Conservation (phyloP, 2,797 vertebrate species). For the Spatula versicolor region DNA sequence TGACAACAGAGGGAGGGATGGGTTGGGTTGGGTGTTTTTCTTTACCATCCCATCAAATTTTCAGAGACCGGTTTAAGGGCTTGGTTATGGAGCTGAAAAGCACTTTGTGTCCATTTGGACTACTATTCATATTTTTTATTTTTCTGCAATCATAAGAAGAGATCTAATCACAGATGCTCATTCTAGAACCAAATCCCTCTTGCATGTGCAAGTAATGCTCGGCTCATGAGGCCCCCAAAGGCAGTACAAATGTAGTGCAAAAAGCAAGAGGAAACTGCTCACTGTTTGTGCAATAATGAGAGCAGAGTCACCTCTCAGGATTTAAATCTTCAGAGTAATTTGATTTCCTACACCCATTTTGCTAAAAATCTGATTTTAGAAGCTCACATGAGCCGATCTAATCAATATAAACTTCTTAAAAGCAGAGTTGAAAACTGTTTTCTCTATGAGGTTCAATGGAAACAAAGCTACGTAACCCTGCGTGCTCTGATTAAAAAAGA, state of each 20-base stretch:
- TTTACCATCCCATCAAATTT: no score
- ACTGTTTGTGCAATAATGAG: rapidly evolving
- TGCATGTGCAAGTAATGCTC: background rate
- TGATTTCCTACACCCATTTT: background rate
- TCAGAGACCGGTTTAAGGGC: background rate
- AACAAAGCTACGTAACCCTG: background rate
- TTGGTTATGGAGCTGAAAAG: background rate
- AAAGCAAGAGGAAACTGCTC: background rate
- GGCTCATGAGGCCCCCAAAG: background rate
- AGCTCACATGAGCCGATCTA: background rate
- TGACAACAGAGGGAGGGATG: background rate
- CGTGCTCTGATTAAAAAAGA: background rate
- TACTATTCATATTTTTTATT: background rate
- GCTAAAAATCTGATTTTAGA: background rate
- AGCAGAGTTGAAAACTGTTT: background rate
- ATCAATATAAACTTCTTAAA: background rate
- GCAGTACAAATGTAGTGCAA: rapidly evolving
- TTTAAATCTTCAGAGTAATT: background rate
- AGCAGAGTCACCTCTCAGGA: no score
- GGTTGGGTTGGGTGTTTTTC: no score
- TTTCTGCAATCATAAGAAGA: background rate
- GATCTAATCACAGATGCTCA: background rate
- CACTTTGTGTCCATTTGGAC: no score
- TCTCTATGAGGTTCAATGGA: background rate
- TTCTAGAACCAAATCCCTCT: background rate